Evolutionary conservation across 2,888 invertebrate genomes (phyloP), one percentile per base, ranked within the genome.

Genomic region (Periphyllus acericola): DNA sequence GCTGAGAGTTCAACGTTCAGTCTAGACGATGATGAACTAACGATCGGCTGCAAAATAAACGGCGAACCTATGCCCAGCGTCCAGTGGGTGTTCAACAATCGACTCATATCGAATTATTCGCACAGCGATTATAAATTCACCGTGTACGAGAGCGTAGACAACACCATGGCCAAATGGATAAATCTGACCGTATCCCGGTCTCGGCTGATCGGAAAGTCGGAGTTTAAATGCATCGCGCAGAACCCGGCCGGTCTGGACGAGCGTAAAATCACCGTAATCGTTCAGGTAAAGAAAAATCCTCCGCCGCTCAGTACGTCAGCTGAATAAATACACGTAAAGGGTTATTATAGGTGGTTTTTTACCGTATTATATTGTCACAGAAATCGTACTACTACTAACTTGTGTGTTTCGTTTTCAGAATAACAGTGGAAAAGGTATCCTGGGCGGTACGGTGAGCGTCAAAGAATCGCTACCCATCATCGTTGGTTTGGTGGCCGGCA

Each of bases 181-280:
- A 95, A 96, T 91, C 91, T 96, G 79, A 95, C 95, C 1, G 94
- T 96, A 78, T 92, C 93, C 0, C 93, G 94, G 40, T 93, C 94
- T 0, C 92, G 93, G 1, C 92, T 92, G 17, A 93, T 93, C 25
- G 96, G 96, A 91, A 81, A 94, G 90, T 96, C 96, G 0, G 94
- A 94, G 83, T 96, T 96, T 91, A 93, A 94, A 76, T 98, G 97
- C 91, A 93, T 95, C 5, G 97, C 97, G 0, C 95, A 94, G 91
- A 97, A 96, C 91, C 93, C 94, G 0, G 97, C 96, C 0, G 97
- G 97, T 0, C 94, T 94, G 4, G 95, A 95, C 89, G 96, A 96
- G 91, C 94, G 94, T 78, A 96, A 96, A 91, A 92, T 97, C 25
- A 95, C 94, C 25, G 81, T 89, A 17, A 78, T 75, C 0, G 89